Evolutionary conservation across 1,140 invertebrate species (phyloP).

Genomic region (Dendroctonus ponderosae): DNA sequence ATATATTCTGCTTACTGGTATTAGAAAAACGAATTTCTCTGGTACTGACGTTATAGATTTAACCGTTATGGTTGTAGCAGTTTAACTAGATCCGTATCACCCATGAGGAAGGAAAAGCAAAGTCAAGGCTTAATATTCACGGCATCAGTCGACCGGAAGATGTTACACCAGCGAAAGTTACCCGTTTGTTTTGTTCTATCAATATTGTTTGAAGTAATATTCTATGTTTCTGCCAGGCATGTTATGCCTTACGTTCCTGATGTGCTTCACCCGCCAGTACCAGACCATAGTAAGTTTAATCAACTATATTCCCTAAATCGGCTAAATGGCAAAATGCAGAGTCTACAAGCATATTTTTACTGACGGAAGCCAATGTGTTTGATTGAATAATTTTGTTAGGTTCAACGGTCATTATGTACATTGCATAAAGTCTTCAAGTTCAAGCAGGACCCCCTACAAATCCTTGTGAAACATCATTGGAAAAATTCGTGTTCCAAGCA

Average conservation of each 20-base stretch:
- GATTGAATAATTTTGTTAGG: too few relatives aligned
- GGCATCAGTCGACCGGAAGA: constrained; percentile 11
- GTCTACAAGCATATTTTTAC: too few relatives aligned
- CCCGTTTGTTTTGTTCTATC: neutral
- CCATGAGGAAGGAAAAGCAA: constrained; percentile 7
- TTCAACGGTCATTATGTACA: too few relatives aligned
- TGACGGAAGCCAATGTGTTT: too few relatives aligned
- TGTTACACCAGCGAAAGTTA: constrained; percentile 5
- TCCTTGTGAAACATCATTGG: too few relatives aligned
- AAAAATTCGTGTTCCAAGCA: too few relatives aligned
- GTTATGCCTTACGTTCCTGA: constrained; percentile 50
- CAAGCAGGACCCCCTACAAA: too few relatives aligned
- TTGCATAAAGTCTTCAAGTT: too few relatives aligned
- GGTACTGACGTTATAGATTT: neutral
- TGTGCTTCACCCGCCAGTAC: constrained; percentile 50
- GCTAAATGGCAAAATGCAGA: too few relatives aligned
- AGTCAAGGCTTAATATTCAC: constrained; percentile 14
- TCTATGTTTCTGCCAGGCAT: constrained; percentile 29
- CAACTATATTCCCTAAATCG: neutral
- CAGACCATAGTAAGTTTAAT: constrained; percentile 48
- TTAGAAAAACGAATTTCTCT: neutral
- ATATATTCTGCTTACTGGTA: neutral
- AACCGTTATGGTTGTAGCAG: neutral
- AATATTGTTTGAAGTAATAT: neutral
- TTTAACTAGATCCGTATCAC: neutral